Percentiles rank a stretch among this genome's conserved stretches.
Evolutionary conservation across 2,113 vertebrate genomes (phyloP).

Genomic region (Rousettus leschenaultii): DNA sequence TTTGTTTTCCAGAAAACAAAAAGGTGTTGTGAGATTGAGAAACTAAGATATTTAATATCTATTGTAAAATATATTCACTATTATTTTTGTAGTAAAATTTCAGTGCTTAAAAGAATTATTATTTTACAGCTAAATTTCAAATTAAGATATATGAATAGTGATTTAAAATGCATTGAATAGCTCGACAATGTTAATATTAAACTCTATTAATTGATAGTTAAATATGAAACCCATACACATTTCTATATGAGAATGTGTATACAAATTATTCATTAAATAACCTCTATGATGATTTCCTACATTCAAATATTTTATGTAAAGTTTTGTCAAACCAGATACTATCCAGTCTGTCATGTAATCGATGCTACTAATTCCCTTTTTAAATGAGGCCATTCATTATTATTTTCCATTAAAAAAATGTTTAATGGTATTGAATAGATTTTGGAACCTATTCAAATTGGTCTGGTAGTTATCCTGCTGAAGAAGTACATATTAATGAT

Average conservation of each 20-base stretch:
- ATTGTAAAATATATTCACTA: neutral
- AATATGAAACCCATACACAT: neutral
- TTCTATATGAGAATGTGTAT: neutral
- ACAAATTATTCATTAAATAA: neutral
- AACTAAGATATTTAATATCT: neutral
- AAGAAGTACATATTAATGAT: neutral
- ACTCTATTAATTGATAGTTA: neutral
- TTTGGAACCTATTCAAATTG: neutral
- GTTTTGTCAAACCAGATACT: neutral
- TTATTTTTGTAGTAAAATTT: neutral
- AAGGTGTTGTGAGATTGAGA: neutral
- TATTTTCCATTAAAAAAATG: neutral
- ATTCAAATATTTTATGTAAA: constrained; percentile 21
- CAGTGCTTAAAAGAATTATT: neutral
- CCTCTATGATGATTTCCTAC: neutral
- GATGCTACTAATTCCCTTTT: neutral
- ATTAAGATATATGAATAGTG: neutral
- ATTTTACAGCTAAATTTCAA: neutral
- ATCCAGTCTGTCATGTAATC: neutral
- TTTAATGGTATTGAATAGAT: neutral
- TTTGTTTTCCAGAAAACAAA: neutral
- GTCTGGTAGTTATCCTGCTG: neutral
- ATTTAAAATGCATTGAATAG: neutral
- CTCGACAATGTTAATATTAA: neutral
- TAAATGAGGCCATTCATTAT: neutral